Evolutionary conservation across 2,797 vertebrate species (phyloP), one percentile per base, ranked within the genome.

Genomic region (Eulemur coronatus): DNA sequence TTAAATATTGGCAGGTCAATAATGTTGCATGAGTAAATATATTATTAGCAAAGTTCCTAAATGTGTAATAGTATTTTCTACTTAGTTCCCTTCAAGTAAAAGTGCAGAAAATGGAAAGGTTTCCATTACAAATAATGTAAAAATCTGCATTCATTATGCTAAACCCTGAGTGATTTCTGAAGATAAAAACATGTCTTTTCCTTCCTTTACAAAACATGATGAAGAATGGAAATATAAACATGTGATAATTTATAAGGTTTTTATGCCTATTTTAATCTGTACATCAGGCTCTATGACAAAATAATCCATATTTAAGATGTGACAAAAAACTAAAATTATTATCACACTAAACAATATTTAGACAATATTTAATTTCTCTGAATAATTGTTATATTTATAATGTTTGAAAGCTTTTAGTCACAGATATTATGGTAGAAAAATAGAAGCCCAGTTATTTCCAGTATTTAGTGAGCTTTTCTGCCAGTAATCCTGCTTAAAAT

Each of bases 251-350:
- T 80, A 67, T 52, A 79, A 17, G 41, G 3, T 26, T 30, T 6
- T 12, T 69, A n/a, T 52, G 46, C 24, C 15, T 93, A 8, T n/a
- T 90, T 80, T 73, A 20, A 72, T 76, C 6, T 59, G 73, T 67
- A n/a, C 10, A 70, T 63, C 41, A 59, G 9, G 4, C 50, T 65
- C 91, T 46, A 88, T 59, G 8, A 57, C 35, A 92, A 91, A 90
- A 92, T 11, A 81, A 35, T 85, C 46, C 52, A 59, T 48, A 78
- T 90, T 80, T 48, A 82, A 97, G 95, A 67, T 85, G 6, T 57
- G 97, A 96, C 33, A 95, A 89, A 92, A 87, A 72, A 70, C 33
- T 69, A 73, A 96, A 91, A 80, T 61, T 82, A 84, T 22, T 26
- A 57, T 50, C 28, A 67, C 55, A 92, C 69, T 79, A 67, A 89